A percentile compares a stretch with the other conserved stretches of the same genome.
phyloP scores from a whole-genome alignment of 2,888 invertebrate species.

The Pyrocoelia pectoralis region DNA sequence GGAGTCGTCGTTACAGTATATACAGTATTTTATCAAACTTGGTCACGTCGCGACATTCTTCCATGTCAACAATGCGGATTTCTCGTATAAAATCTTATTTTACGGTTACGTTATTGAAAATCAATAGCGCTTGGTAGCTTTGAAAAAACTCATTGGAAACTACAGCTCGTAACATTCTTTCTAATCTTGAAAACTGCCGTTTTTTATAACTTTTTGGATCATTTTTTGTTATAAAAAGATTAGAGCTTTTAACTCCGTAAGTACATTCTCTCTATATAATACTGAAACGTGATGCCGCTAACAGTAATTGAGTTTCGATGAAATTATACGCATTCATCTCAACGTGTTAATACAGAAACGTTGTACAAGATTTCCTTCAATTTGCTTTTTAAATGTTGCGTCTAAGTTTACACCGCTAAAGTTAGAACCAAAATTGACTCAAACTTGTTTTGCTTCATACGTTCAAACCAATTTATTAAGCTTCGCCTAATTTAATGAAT shows the following conservation, averaged over 20 bases:
- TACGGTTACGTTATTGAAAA: constrained; percentile 27
- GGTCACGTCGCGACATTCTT: constrained; percentile 21
- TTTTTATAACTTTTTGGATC: constrained; percentile 22
- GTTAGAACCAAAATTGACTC: too few species aligned
- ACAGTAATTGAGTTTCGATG: neutral
- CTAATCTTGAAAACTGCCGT: constrained; percentile 20
- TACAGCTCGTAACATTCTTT: constrained; percentile 15
- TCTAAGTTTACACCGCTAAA: too few species aligned
- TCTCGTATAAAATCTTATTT: constrained; percentile 31
- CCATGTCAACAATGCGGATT: constrained; percentile 29
- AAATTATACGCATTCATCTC: too few species aligned
- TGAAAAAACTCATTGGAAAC: constrained; percentile 24
- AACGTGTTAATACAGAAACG: too few species aligned
- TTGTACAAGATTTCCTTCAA: too few species aligned
- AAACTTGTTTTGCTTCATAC: too few species aligned
- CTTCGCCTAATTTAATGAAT: too few species aligned
- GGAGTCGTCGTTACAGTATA: constrained; percentile 1
- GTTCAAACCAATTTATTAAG: too few species aligned
- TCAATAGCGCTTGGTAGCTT: constrained; percentile 29
- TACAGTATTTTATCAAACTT: constrained; percentile 16
- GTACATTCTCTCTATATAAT: neutral
- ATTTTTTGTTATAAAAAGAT: constrained; percentile 28
- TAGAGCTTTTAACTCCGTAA: constrained; percentile 5
- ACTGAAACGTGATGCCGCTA: neutral
- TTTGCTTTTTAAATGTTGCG: too few species aligned